Percentiles rank a stretch among this genome's conserved stretches.
Conservation (phyloP, 2,797 vertebrate species). For the Masticophis lateralis region DNA sequence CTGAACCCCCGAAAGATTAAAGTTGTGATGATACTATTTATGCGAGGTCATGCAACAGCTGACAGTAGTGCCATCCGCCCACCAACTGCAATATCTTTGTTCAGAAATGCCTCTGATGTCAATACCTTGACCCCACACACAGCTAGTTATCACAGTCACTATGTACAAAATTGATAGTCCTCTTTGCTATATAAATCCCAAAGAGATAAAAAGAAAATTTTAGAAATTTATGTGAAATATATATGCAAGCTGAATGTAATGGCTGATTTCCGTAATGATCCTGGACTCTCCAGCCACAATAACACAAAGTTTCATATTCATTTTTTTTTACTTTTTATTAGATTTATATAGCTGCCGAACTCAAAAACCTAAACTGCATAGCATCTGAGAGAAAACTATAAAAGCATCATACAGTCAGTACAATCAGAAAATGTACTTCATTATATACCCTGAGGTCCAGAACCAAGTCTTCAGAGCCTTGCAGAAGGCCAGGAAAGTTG, state of each 20-base stretch:
- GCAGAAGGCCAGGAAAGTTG: background rate
- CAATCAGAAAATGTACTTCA: background rate
- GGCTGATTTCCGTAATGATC: background rate
- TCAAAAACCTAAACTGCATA: background rate
- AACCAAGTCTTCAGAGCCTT: background rate
- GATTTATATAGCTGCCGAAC: background rate
- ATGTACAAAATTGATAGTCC: slow-evolving; percentile 70
- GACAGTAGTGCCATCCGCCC: slow-evolving; percentile 73
- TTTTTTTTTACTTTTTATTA: background rate
- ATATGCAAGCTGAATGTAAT: slow-evolving; percentile 1
- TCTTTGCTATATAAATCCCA: slow-evolving; percentile 61
- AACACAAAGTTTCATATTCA: background rate
- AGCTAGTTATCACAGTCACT: slow-evolving; percentile 71
- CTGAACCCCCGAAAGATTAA: slow-evolving; percentile 80
- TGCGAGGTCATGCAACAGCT: slow-evolving; percentile 80
- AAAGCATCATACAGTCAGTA: background rate
- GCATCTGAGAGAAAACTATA: background rate
- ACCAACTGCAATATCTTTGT: slow-evolving; percentile 81
- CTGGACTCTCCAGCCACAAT: background rate
- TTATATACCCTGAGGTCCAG: background rate
- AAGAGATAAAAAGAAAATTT: slow-evolving; percentile 22
- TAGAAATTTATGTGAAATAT: background rate
- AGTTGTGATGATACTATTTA: slow-evolving; percentile 81
- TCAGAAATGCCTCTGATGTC: slow-evolving; percentile 81
- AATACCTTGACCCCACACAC: slow-evolving; percentile 79